Evolutionary conservation across 2,888 invertebrate species (phyloP), one percentile per base, ranked within the genome.

Genomic region (Apamea monoglypha): DNA sequence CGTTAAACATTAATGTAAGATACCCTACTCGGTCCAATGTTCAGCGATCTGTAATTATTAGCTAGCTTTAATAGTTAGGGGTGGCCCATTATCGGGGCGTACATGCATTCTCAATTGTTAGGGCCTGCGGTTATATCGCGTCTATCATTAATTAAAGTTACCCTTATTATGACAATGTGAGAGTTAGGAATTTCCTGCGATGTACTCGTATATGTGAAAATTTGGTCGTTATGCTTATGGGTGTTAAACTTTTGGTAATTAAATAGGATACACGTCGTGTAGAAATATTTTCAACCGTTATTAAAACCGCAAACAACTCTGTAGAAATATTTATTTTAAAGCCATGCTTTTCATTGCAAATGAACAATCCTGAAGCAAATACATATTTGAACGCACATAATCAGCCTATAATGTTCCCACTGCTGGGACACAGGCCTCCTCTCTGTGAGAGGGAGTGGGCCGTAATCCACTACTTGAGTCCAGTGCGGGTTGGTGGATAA

Each of bases 41-140:
- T 81, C 80, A 81, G 76, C 69, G 76, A 87, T 80, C 81, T 79
- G 81, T 87, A 84, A 87, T 87, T 81, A 88, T 88, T 87, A 88
- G 72, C 71, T 40, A 50, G 77, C 78, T 76, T 80, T 86, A 82
- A 86, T 86, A 84, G 82, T 53, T 64, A 74, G 61, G 87, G 87
- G 64, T 76, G 73, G 64, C 78, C 63, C 63, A 68, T 80, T 84
- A 76, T 87, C 56, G 71, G 29, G 32, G 53, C 69, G 32, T 75
- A 78, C 32, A 79, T 84, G 80, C 78, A 80, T 86, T 84, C 75
- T 68, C 63, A 73, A 74, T 70, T 64, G 74, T 79, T 63, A 61
- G 68, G 76, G 32, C 44, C 44, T 36, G 64, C 53, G 76, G 50
- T 75, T 76, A 74, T 77, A 72, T 68, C 61, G 44, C 69, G 59